These are phyloP conservation scores for Talpa occidentalis DNA, from an alignment of 2,113 vertebrate genomes.

Conservation along the genomic window DNA sequence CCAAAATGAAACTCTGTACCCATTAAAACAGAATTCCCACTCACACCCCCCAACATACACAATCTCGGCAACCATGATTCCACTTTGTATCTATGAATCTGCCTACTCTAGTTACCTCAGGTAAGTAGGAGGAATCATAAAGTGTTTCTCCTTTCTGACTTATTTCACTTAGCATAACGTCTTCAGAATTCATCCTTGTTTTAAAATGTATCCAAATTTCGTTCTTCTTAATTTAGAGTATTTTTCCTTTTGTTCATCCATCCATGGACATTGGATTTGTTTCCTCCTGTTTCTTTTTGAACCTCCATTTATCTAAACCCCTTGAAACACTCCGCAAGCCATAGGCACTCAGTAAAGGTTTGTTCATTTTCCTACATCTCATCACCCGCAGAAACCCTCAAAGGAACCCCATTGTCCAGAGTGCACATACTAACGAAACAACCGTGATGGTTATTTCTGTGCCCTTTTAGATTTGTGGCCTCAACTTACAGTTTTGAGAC, in stretches of 20 bases:
- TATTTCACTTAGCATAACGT: background rate
- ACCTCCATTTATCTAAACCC: background rate
- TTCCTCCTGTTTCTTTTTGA: background rate
- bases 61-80: background rate
- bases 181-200: background rate
- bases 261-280: background rate
- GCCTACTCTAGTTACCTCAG: too few species aligned
- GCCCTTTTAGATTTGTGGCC: background rate
- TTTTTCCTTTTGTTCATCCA: background rate
- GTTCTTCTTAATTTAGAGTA: background rate
- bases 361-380: background rate
- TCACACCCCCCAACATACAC: background rate
- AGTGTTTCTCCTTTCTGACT: background rate
- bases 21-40: background rate
- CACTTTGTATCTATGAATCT: background rate
- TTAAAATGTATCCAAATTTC: background rate
- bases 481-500: constrained; percentile 12
- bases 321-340: background rate
- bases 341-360: background rate
- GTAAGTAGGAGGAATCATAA: too few species aligned
- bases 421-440: background rate
- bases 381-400: background rate
- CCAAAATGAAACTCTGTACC: background rate
- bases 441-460: background rate
- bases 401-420: background rate